Evolutionary conservation across 2,888 invertebrate species (phyloP).

Genomic region (Cephus sareptanus): DNA sequence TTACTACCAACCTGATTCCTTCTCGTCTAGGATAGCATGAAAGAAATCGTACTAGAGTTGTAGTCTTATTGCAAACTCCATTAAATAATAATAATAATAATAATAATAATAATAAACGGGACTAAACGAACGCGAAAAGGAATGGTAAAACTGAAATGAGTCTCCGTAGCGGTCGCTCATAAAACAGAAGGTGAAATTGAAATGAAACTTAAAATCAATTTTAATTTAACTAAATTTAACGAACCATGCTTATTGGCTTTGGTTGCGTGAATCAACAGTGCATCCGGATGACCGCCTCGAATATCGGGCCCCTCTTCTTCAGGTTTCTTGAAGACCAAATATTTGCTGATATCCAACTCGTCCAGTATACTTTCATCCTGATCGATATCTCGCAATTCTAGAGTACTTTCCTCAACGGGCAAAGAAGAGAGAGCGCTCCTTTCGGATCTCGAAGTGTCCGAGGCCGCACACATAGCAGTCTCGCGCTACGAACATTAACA

Average conservation of each 20-base stretch:
- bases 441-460: conserved; percentile 47
- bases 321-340: conserved; percentile 81
- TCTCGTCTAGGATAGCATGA: conserved; percentile 62
- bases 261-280: conserved; percentile 95
- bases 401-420: conserved; percentile 58
- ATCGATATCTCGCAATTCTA: conserved; percentile 48
- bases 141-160: no score
- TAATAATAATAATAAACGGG: not conserved
- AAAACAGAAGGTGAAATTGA: conserved; percentile 25
- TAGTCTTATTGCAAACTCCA: no score
- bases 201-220: conserved; percentile 32
- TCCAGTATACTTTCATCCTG: conserved; percentile 69
- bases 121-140: not conserved
- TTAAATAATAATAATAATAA: not conserved
- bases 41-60: conserved; percentile 26
- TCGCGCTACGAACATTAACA: no score
- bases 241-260: conserved; percentile 88
- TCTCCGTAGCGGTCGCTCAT: no score
- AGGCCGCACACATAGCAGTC: no score
- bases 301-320: conserved; percentile 92
- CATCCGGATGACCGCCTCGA: conserved; percentile 93
- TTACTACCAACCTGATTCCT: conserved; percentile 66
- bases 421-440: conserved; percentile 58
- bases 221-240: conserved; percentile 24
- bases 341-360: conserved; percentile 83